These are phyloP conservation scores for Myrmecobius fasciatus DNA, from an alignment of 2,113 vertebrate genomes.

Conservation along the genomic window DNA sequence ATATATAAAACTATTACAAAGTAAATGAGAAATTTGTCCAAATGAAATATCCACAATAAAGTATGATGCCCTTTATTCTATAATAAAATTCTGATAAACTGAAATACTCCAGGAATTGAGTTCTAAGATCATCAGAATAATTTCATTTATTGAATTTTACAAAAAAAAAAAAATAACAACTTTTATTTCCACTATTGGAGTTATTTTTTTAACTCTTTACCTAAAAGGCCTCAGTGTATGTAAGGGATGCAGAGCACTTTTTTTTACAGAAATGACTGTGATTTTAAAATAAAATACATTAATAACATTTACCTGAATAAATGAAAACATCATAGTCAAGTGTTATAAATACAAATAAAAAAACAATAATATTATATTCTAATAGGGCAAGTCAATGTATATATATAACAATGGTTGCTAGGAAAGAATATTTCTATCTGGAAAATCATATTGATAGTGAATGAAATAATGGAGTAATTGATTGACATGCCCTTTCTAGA, in stretches of 20 bases:
- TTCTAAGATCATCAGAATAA: background rate
- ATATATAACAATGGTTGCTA: background rate
- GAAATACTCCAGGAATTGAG: conserved; percentile 15
- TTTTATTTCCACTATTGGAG: background rate
- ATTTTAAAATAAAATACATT: background rate
- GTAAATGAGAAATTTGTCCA: conserved; percentile 27
- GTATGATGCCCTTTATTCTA: conserved; percentile 40
- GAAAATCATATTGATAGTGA: background rate
- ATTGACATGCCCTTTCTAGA: background rate
- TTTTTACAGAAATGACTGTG: background rate
- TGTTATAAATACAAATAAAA: background rate
- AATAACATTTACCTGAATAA: background rate
- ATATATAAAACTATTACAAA: background rate
- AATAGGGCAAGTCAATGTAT: background rate
- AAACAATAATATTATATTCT: background rate
- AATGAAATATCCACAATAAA: conserved; percentile 28
- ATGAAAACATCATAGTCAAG: background rate
- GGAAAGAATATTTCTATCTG: background rate
- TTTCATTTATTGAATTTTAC: background rate
- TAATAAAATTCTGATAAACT: conserved; percentile 46
- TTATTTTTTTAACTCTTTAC: background rate
- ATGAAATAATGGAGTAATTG: background rate
- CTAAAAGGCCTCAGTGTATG: background rate
- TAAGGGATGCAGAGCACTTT: background rate
- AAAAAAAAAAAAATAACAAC: background rate